Percentiles rank a stretch among this genome's conserved stretches.
Evolutionary conservation across 1,140 invertebrate genomes (phyloP).

Genomic region (Mactra quadrangularis): DNA sequence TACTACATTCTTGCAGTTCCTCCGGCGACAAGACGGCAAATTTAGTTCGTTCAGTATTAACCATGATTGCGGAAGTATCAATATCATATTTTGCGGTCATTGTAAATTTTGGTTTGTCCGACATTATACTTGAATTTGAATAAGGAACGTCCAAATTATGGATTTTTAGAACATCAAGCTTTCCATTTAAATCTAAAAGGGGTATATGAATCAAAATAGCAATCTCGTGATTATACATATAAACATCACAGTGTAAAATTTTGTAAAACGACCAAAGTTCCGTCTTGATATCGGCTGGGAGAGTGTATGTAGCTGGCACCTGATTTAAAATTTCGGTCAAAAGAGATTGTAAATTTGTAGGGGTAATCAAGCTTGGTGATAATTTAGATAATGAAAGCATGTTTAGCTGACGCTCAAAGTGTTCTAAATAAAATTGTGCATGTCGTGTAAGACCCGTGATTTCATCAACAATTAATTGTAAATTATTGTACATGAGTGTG

Average conservation of each 20-base stretch:
- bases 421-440: conserved; percentile 1
- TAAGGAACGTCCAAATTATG: background rate
- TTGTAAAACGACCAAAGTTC: background rate
- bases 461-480: background rate
- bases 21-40: too few relatives aligned
- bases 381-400: background rate
- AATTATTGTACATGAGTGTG: conserved; percentile 5
- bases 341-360: background rate
- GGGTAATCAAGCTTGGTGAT: background rate
- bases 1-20: too few relatives aligned
- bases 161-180: background rate
- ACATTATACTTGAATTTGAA: background rate
- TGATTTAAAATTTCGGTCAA: background rate
- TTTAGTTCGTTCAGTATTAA: background rate
- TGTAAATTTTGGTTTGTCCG: background rate
- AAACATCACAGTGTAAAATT: background rate
- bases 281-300: background rate
- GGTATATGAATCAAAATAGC: background rate
- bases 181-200: background rate
- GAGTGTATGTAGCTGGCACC: background rate
- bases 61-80: background rate
- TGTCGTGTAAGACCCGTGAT: background rate
- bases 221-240: background rate
- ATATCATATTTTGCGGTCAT: background rate
- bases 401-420: conserved; percentile 1